Evolutionary conservation across 2,888 invertebrate species (phyloP).

Genomic region (Sisyra terminalis): DNA sequence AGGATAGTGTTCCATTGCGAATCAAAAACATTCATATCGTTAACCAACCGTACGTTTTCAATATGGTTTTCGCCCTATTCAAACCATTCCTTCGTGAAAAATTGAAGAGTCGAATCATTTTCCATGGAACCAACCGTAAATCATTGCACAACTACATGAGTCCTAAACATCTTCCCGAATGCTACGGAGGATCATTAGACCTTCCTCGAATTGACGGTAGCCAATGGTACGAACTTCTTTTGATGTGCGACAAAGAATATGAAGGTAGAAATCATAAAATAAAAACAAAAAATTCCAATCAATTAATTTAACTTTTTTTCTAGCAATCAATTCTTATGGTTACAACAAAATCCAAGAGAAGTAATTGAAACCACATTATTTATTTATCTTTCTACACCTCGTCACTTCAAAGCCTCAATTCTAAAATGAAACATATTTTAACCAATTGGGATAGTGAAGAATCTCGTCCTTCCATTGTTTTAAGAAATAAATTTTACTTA

Average conservation of each 20-base stretch:
- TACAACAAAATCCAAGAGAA: constrained; percentile 38
- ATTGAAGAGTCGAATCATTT: constrained; percentile 59
- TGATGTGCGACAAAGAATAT: constrained; percentile 58
- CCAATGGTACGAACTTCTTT: constrained; percentile 55
- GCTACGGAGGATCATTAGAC: constrained; percentile 57
- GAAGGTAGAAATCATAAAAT: constrained; percentile 30
- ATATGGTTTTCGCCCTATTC: constrained; percentile 75
- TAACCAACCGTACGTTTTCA: constrained; percentile 82
- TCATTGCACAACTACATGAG: constrained; percentile 54
- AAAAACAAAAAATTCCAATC: background rate
- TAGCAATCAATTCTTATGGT: constrained; percentile 58
- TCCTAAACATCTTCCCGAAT: constrained; percentile 50
- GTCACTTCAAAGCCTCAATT: no score
- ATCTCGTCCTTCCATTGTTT: no score
- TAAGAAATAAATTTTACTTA: no score
- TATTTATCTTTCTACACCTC: no score
- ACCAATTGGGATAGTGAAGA: no score
- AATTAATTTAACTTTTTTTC: constrained; percentile 20
- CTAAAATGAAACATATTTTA: no score
- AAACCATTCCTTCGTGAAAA: constrained; percentile 83
- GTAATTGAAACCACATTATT: constrained; percentile 9
- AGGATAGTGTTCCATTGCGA: constrained; percentile 73
- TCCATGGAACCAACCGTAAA: constrained; percentile 62
- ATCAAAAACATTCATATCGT: constrained; percentile 78
- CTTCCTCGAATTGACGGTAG: constrained; percentile 49